Evolutionary conservation across 2,113 vertebrate genomes (phyloP), one percentile per base, ranked within the genome.

Genomic region (Carassius carassius): DNA sequence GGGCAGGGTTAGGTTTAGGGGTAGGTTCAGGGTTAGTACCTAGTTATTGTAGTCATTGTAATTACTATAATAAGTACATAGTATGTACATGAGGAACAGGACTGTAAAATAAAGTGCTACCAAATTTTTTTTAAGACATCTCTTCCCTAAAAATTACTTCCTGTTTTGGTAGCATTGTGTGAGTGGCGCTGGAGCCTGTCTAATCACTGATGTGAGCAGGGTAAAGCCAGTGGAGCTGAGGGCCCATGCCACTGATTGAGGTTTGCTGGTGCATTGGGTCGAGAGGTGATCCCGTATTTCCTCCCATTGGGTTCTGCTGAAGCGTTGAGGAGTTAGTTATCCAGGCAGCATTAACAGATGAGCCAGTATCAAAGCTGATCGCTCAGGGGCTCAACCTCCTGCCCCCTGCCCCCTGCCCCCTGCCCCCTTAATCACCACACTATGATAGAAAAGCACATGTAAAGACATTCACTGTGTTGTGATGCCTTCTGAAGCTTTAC

Each of bases 321-420:
- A 89, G 89, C 87, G 85, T 85, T 23, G 72, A 44, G 74, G 83
- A 78, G 87, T 82, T 70, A 86, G 87, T 82, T 70, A 87, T 88
- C 88, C 83, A 81, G 85, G 79, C 76, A 79, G 83, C 87, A 82
- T 92, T 91, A 87, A 87, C 84, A 90, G 87, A 91, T 87, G 92
- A 93, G 88, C 88, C 88, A 86, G 51, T 88, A 90, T 91, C 90
- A 91, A 91, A 91, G 73, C 83, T 91, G 82, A 82, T 90, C 86
- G 73, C 69, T n/a, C 89, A 32, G 37, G 86, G 11, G 37, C 47
- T 41, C 80, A 62, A 88, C 87, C 84, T 1, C 82, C 58, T 75
- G 87, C 85, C 56, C 69, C 25, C 83, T 79, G 60, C 4, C 89
- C 37, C 89, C 89, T 83, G 87, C 85, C 56, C 69, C 25, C 83